Base-by-base conservation (phyloP, 2,113 vertebrate genomes). In the Noturus placidus region DNA sequence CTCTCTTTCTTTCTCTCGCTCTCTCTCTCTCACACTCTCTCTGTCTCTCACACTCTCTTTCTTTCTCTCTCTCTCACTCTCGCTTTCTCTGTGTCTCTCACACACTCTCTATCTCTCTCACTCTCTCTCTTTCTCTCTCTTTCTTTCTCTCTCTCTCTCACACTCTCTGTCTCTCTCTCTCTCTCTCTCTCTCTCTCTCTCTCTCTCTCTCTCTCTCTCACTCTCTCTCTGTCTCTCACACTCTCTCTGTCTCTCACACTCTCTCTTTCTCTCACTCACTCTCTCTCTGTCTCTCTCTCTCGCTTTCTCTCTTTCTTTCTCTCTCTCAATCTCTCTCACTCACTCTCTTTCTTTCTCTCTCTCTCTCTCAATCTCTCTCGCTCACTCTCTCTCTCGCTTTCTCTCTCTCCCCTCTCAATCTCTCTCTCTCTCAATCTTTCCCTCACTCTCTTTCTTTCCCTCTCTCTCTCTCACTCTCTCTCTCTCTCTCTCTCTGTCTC, bases 1-100 rank as follows among this genome's bases (percentile, higher is more conserved):
- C 91, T 80, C 74, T 72, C 30, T n/a, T n/a, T n/a, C n/a, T n/a
- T n/a, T 50, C 54, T 80, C 70, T 69, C 27, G 50, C 54, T 72
- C 38, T 50, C 56, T n/a, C 63, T 80, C 38, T 56, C 91, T 69
- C 92, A 96, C n/a, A n/a, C n/a, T n/a, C n/a, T n/a, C n/a, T n/a
- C n/a, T n/a, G n/a, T n/a, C n/a, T n/a, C n/a, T n/a, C n/a, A n/a
- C n/a, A n/a, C n/a, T n/a, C 56, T n/a, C 63, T 74, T 30, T 56
- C 91, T 69, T 92, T 72, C 92, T 76, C 91, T 80, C 74, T 67
- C 27, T 50, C 54, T 80, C 70, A 63, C 27, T 56, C 54, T 72
- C 38, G n/a, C n/a, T n/a, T n/a, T 38, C 56, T 25, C 63, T n/a
- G n/a, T n/a, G n/a, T 69, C 92, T 70, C n/a, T n/a, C n/a, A n/a